Base-by-base conservation (phyloP, 2,888 invertebrate species). In the Rhagium mordax region DNA sequence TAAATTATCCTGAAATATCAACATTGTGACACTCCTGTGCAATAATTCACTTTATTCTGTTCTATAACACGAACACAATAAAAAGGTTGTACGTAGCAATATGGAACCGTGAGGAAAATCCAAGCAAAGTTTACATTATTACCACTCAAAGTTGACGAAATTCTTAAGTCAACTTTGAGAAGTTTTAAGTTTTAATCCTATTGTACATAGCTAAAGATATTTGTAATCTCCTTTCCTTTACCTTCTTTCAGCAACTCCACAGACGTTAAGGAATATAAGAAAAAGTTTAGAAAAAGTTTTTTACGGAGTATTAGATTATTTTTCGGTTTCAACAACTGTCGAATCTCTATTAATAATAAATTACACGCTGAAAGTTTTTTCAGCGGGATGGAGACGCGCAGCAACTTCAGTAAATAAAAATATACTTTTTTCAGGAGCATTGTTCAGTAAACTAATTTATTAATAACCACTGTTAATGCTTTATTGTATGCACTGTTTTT, bases 161-260 rank as follows among this genome's bases (percentile, higher is more conserved):
- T 61, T 61, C 60, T 53, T 61, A 69, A 69, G 69, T 61, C 69
- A 69, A 69, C 69, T 69, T 68, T 16, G 20, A 48, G 33, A 61
- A 69, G 61, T 69, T 69, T 69, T 61, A 60, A 69, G 69, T 61
- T 69, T 69, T 69, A 69, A 69, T 69, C 61, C 69, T 69, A 53
- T 61, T 61, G 29, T 69, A 69, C 69, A 61, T 61, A 41, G 69
- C 61, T 21, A 51, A 60, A 61, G 69, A 69, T 69, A 69, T 69
- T 61, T 69, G 69, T 69, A 61, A 69, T 69, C 69, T 69, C 53
- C 61, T 61, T 61, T 65, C n/a, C 65, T 53, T 65, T 65, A 21
- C 65, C 18, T 51, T 65, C 53, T 53, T 51, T 65, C 29, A 13
- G 13, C 33, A 65, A 65, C 65, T 65, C 29, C 41, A 29, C 65